Evolutionary conservation across 1,140 invertebrate species (phyloP), one percentile per base, ranked within the genome.

Genomic region (Popillia japonica): DNA sequence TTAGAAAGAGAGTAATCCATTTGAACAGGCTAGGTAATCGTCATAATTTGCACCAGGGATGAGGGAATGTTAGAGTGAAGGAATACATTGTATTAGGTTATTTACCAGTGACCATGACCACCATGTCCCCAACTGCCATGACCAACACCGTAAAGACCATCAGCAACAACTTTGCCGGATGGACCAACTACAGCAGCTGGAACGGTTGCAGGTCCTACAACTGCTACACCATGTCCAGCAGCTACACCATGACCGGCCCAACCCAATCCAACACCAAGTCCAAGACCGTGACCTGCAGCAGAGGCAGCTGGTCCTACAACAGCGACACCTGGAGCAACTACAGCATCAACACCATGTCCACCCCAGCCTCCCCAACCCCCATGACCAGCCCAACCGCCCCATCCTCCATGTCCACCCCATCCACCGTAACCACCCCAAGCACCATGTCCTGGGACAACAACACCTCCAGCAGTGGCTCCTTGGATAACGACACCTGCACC

Each of bases 351-450:
- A 41, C 72, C 72, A 20, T 74, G 72, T 23, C 75, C 75, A 8
- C 42, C 75, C 41, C 44, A 76, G 10, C 75, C 75, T 48, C 75
- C 75, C 75, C 42, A 76, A 2, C 40, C 79, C 11, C 59, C 79
- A 40, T 79, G 14, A 61, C 78, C 78, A 0, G 42, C 77, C 72
- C 77, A 74, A 3, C 48, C 42, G 27, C 77, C 77, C 40, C 40
- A 40, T 61, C 59, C 64, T 27, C 79, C 78, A 41, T 79, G 73
- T 61, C 78, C 74, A 55, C 79, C 77, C 77, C 79, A 79, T 44
- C 48, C 77, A 8, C 61, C 79, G 59, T 40, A 27, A 10, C 77
- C 41, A 4, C 27, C 27, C 77, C 79, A 79, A 72, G 72, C 77
- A 8, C 61, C 79, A 74, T 40, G 48, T 17, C 77, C 41, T 72